Percentiles rank a stretch among this genome's conserved stretches.
phyloP scores from a whole-genome alignment of 2,888 invertebrate species.

The Tenthredo notha region DNA sequence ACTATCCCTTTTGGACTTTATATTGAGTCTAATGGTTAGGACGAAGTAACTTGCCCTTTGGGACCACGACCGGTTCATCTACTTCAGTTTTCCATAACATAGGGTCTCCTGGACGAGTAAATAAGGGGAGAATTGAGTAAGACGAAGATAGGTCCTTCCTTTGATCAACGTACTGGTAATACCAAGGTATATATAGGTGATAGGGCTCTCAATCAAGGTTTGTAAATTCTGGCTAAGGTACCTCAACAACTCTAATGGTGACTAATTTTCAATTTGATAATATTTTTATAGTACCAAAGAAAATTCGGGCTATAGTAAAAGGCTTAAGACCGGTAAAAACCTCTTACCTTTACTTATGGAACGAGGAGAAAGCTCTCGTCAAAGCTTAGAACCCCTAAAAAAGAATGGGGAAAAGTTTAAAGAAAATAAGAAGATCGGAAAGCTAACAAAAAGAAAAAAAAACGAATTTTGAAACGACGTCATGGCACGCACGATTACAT shows the following conservation, averaged over 20 bases:
- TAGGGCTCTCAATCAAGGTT: not conserved
- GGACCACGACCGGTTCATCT: not conserved
- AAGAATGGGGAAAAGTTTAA: conserved; percentile 2
- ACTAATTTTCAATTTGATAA: not conserved
- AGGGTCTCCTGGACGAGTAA: not conserved
- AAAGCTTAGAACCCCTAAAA: not conserved
- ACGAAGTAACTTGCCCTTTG: not conserved
- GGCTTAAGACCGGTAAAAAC: not conserved
- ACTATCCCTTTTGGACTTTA: not conserved
- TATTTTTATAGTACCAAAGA: not conserved
- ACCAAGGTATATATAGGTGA: not conserved
- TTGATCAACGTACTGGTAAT: conserved; percentile 36
- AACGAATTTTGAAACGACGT: not conserved
- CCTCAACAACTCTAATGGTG: not conserved
- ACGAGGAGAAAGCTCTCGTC: not conserved
- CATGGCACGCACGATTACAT: not conserved
- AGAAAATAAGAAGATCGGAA: not conserved
- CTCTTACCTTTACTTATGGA: not conserved
- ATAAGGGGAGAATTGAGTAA: conserved; percentile 4
- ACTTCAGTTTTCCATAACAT: not conserved
- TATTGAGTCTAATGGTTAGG: not conserved
- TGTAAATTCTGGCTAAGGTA: not conserved
- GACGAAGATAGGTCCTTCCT: conserved; percentile 3
- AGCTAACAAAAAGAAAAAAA: too few relatives aligned
- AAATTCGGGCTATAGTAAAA: not conserved